Evolutionary conservation across 2,113 vertebrate species (phyloP), one percentile per base, ranked within the genome.

Genomic region (Dascyllus trimaculatus): DNA sequence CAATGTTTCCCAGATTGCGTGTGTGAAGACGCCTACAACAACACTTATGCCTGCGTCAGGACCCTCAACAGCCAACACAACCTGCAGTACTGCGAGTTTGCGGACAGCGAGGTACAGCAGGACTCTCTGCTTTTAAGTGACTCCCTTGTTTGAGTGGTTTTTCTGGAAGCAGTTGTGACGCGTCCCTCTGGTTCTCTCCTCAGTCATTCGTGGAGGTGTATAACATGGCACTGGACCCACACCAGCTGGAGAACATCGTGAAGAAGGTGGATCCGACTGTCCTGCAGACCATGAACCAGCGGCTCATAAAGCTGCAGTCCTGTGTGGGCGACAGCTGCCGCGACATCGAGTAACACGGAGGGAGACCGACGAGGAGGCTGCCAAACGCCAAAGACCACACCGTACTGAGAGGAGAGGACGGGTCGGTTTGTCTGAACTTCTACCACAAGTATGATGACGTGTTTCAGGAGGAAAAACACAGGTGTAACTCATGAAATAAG

Each of bases 1-100:
- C 64, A 95, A 49, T 96, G 95, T 86, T 95, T 95, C 80, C 95
- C 95, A 10, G 93, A 96, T 88, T 96, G 95, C 15, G 94, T 95
- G 54, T 96, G 95, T 22, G 95, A 96, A 29, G 95, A 96, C 15
- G 89, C 95, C 71, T 93, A 86, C 73, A 96, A 96, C 88, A 96
- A 96, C 86, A 96, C 95, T 0, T 96, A 95, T n/a, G 95, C 95
- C 76, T 96, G 95, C 32, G 93, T 95, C 57, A 63, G 95, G 43
- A 95, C 88, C 4, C 83, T 96, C 0, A 71, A 72, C 15, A 21
- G 62, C 0, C 38, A 75, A 1, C 32, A 60, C 18, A 53, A 95
- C 84, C 80, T 96, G n/a, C 95, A 95, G 69, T 96, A 96, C 88
- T 96, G 95, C 64, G 95, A 96, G 88, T 95, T 95, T 73, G 95